Evolutionary conservation across 2,113 vertebrate genomes (phyloP).

Genomic region (Paraplagusia blochii): DNA sequence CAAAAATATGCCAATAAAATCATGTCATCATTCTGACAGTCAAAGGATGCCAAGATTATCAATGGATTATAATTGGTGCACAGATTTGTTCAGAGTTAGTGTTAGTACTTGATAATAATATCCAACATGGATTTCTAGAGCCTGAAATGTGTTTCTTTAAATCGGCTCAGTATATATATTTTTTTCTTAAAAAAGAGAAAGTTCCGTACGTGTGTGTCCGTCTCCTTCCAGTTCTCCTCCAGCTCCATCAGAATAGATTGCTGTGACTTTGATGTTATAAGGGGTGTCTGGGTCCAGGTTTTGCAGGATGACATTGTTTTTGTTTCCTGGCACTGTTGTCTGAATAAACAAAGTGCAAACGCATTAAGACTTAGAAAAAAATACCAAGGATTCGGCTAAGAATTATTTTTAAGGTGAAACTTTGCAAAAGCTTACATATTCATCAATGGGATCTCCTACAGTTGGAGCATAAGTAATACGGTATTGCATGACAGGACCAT

Average conservation of each 20-base stretch:
- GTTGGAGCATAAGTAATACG: conserved; percentile 89
- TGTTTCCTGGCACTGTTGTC: conserved; percentile 91
- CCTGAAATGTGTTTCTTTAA: too few relatives aligned
- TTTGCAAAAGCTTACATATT: conserved; percentile 81
- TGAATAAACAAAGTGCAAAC: conserved; percentile 41
- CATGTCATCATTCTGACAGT: too few relatives aligned
- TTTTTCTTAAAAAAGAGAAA: not conserved
- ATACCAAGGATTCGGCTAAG: too few relatives aligned
- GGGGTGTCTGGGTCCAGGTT: conserved; percentile 89
- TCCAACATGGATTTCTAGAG: too few relatives aligned
- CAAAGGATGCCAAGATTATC: too few relatives aligned
- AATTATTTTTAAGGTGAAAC: not conserved
- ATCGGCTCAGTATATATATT: too few relatives aligned
- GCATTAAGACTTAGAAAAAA: not conserved
- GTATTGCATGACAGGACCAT: conserved; percentile 92
- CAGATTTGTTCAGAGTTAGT: too few relatives aligned
- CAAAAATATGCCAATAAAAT: too few relatives aligned
- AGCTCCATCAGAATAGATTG: conserved; percentile 88
- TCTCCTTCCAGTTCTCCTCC: conserved; percentile 87
- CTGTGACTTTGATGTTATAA: conserved; percentile 90
- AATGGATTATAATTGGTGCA: too few relatives aligned
- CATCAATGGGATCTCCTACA: conserved; percentile 91
- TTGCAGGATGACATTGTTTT: conserved; percentile 87
- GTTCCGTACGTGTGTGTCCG: conserved; percentile 85
- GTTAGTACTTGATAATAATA: too few relatives aligned